A percentile compares a stretch with the other conserved stretches of the same genome.
phyloP scores from a whole-genome alignment of 2,797 vertebrate genomes.

The Uromys caudimaculatus region DNA sequence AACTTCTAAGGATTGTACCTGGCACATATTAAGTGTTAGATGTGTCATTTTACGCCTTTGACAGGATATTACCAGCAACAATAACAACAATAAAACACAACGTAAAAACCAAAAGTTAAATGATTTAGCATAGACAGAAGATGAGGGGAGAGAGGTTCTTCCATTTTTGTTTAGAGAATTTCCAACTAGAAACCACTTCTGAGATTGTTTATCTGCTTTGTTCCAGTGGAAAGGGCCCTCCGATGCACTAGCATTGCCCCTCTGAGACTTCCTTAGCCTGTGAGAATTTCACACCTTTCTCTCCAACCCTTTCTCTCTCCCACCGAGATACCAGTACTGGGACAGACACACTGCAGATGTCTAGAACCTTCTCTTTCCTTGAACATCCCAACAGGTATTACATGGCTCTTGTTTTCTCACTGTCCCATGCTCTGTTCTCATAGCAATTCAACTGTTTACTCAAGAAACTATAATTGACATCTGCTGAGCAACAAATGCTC shows the following conservation, averaged over 20 bases:
- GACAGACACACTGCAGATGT: not conserved
- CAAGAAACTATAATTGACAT: not conserved
- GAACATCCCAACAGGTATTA: not conserved
- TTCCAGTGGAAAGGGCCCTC: not conserved
- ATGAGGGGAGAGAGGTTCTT: not conserved
- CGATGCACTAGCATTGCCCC: accelerated
- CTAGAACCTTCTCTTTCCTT: not conserved
- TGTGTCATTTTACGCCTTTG: not conserved
- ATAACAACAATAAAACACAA: not conserved
- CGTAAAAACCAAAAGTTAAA: not conserved
- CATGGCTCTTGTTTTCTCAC: not conserved
- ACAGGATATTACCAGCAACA: not conserved
- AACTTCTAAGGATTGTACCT: not conserved
- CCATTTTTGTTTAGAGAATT: not conserved
- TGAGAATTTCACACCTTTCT: not conserved
- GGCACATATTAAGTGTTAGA: not conserved
- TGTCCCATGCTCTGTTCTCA: not conserved
- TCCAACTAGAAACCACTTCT: not conserved
- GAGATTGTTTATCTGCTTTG: not conserved
- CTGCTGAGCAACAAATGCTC: not conserved
- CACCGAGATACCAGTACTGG: no score
- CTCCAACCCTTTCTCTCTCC: not conserved
- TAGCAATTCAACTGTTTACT: not conserved
- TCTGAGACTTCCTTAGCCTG: not conserved
- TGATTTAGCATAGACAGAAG: not conserved